These are phyloP conservation scores for Microctonus hyperodae DNA, from an alignment of 2,888 invertebrate genomes.

Conservation along the genomic window DNA sequence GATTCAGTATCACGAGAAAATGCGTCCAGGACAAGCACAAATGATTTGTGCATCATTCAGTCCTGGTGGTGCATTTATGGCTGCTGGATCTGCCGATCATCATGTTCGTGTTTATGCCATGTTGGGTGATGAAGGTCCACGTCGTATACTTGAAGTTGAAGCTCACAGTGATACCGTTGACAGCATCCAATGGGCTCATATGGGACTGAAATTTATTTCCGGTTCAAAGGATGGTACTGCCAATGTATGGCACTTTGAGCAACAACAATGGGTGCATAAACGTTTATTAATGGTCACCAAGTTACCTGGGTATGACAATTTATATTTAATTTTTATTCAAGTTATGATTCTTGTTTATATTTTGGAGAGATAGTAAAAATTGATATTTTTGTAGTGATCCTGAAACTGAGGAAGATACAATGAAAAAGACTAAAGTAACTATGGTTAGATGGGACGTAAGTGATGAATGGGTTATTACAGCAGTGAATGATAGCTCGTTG, in stretches of 20 bases:
- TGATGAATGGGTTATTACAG: constrained; percentile 87
- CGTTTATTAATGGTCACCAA: constrained; percentile 76
- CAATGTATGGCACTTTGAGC: constrained; percentile 89
- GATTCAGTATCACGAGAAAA: constrained; percentile 89
- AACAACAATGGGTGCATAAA: constrained; percentile 86
- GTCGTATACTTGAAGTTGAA: constrained; percentile 69
- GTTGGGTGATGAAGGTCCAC: constrained; percentile 78
- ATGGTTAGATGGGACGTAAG: constrained; percentile 97
- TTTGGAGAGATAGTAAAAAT: not conserved
- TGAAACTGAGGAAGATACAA: constrained; percentile 64
- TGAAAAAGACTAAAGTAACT: constrained; percentile 80
- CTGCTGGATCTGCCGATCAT: constrained; percentile 94
- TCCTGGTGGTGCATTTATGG: constrained; percentile 87
- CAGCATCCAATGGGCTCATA: constrained; percentile 94
- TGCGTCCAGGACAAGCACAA: constrained; percentile 92
- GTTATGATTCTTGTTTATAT: too few species aligned
- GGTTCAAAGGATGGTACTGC: constrained; percentile 97
- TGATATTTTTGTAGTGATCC: constrained; percentile 52
- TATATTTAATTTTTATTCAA: constrained; percentile 1
- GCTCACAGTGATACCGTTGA: constrained; percentile 90
- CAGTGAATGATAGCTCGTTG: constrained; percentile 85
- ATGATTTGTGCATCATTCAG: constrained; percentile 95
- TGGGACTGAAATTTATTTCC: constrained; percentile 86
- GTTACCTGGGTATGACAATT: constrained; percentile 65
- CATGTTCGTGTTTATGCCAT: constrained; percentile 91